Percentiles rank a stretch among this genome's conserved stretches.
Evolutionary conservation across 2,888 invertebrate genomes (phyloP).

Genomic region (Allolobophora icterica): DNA sequence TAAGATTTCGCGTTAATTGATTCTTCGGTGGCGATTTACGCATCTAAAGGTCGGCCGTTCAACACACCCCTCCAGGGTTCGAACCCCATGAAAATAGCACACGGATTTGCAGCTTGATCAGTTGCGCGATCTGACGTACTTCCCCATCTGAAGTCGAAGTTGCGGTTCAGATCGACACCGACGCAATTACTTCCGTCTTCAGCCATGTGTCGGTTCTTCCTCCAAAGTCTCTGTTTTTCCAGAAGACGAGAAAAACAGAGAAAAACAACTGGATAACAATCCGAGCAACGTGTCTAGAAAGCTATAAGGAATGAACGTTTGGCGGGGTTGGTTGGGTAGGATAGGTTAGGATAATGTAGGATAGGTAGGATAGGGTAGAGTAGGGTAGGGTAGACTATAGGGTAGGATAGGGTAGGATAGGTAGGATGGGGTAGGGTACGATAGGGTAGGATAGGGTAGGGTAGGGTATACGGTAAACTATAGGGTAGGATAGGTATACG

Average conservation of each 20-base stretch:
- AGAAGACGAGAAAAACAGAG: neutral
- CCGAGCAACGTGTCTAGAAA: neutral
- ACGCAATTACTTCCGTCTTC: neutral
- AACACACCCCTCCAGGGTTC: too few relatives aligned
- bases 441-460: neutral
- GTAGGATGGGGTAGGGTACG: neutral
- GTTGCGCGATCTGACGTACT: slow-evolving; percentile 27
- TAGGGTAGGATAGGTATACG: too few relatives aligned
- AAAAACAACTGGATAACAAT: neutral
- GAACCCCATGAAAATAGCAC: too few relatives aligned
- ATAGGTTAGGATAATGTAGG: neutral
- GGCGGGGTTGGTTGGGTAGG: neutral
- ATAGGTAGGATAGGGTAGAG: neutral
- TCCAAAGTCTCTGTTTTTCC: slow-evolving; percentile 30
- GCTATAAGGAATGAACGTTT: neutral
- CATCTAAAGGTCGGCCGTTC: too few relatives aligned
- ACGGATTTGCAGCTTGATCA: too few relatives aligned
- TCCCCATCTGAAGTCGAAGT: slow-evolving; percentile 38
- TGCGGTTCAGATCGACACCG: slow-evolving; percentile 37
- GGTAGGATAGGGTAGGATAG: neutral
- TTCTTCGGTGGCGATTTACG: too few relatives aligned
- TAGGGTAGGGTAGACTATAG: neutral
- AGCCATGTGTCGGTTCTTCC: slow-evolving; percentile 33
- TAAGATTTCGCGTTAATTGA: too few relatives aligned
- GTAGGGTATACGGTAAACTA: neutral